These are phyloP conservation scores for Pararge aegeria DNA, from an alignment of 1,140 invertebrate genomes.

Conservation along the genomic window DNA sequence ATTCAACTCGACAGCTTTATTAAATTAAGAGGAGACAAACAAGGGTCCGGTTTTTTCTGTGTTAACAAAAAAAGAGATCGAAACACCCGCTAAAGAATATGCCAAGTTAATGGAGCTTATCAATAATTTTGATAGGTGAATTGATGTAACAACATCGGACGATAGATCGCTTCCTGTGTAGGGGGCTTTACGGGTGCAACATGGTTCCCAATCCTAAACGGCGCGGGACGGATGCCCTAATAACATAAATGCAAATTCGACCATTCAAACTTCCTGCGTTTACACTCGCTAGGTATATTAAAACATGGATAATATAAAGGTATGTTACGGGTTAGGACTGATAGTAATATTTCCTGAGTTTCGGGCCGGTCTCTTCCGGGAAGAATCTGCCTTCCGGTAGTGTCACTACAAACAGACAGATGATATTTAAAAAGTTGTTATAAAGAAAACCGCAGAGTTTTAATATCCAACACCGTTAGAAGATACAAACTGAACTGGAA, in stretches of 20 bases:
- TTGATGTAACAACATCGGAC: constrained; percentile 20
- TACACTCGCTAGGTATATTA: constrained; percentile 25
- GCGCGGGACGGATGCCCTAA: constrained; percentile 57
- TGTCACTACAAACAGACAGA: too few species aligned
- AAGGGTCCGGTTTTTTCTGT: too few species aligned
- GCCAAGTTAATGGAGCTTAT: constrained; percentile 4
- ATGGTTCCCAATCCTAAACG: constrained; percentile 16
- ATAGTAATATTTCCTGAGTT: too few species aligned
- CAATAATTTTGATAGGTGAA: constrained; percentile 12
- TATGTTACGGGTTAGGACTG: neutral
- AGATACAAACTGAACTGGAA: too few species aligned
- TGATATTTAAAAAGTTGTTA: too few species aligned
- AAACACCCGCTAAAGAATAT: neutral
- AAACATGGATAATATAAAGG: constrained; percentile 11
- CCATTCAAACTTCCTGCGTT: constrained; percentile 62
- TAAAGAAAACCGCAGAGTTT: too few species aligned
- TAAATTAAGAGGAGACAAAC: too few species aligned
- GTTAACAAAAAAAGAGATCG: neutral
- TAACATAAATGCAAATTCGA: constrained; percentile 75
- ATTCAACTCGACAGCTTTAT: too few species aligned
- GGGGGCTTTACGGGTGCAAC: constrained; percentile 18
- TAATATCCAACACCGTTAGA: too few species aligned
- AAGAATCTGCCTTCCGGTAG: too few species aligned
- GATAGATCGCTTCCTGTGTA: constrained; percentile 26
- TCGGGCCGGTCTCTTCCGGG: too few species aligned